phyloP scores from a whole-genome alignment of 1,140 invertebrate genomes.

The Drosophila rufa region DNA sequence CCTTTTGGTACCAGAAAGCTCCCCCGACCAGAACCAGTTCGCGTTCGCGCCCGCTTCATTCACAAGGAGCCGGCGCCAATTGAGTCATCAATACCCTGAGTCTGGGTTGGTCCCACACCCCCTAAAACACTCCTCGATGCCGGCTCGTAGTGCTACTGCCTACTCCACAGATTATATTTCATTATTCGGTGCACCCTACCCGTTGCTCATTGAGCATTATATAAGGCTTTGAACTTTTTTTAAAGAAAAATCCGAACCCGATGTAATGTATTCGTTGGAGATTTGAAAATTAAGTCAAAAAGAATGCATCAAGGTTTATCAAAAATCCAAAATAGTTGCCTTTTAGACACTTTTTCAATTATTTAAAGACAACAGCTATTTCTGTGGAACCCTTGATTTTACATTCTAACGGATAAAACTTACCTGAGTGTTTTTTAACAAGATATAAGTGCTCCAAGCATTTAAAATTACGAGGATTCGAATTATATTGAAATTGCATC shows the following conservation, averaged over 20 bases:
- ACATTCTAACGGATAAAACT: no score
- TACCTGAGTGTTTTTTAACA: no score
- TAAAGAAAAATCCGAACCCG: not conserved
- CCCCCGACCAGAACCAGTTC: constrained; percentile 43
- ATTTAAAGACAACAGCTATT: no score
- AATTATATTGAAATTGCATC: no score
- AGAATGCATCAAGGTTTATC: no score
- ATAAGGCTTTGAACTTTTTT: no score
- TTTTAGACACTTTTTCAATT: no score
- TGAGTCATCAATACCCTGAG: constrained; percentile 67
- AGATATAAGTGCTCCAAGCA: no score
- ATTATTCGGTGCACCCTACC: constrained; percentile 26
- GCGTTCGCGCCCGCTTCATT: constrained; percentile 53
- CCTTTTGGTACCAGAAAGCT: constrained; percentile 64
- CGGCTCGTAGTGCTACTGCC: not conserved
- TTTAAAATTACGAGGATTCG: no score
- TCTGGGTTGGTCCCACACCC: constrained; percentile 26
- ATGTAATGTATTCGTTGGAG: not conserved
- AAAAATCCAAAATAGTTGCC: no score
- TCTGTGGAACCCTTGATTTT: no score
- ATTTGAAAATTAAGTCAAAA: not conserved
- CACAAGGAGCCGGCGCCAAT: constrained; percentile 68
- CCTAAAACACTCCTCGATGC: constrained; percentile 5
- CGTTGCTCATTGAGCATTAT: not conserved
- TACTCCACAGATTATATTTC: constrained; percentile 36